Evolutionary conservation across 1,140 invertebrate species (phyloP), one percentile per base, ranked within the genome.

Genomic region (Aphidius gifuensis): DNA sequence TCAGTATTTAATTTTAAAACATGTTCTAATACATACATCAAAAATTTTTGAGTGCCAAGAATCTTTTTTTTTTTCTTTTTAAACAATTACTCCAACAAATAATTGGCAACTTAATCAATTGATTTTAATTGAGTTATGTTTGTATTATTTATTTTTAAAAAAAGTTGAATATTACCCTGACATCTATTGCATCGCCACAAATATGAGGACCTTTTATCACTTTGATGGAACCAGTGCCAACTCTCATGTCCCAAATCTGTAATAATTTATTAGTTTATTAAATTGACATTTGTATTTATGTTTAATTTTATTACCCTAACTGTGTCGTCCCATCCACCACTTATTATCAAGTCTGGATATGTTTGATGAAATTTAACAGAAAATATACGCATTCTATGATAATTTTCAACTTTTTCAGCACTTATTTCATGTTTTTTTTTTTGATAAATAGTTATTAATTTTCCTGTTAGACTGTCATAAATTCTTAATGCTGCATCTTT

Each of bases 281-380:
- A 32, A 38, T 40, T 49, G 38, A 48, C 47, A 38, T 48, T 53
- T 39, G 39, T 51, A 44, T 50, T 51, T 39, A 9, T 47, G 46
- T 42, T 9, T 40, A 38, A 42, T 47, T 50, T 44, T 59, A 23
- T 67, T 71, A 77, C 76, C 60, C 69, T 71, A 5, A 78, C 68
- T 16, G 66, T 70, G 38, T 74, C 65, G 58, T 79, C 77, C 74
- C 75, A 76, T 48, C 77, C 77, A 40, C 77, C 77, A 32, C 70
- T 71, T 32, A 77, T 56, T 40, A 79, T 68, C n/a, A 75, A 60
- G 16, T 75, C 58, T 21, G 65, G 43, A 64, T 71, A 65, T 32
- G 55, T 48, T 8, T 67, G 67, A 62, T 78, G 71, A 64, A 71
- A 79, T 62, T 68, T 76, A 5, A 67, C 58, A 11, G 68, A 66